Evolutionary conservation across 2,113 vertebrate species (phyloP).

Genomic region (Equus quagga): DNA sequence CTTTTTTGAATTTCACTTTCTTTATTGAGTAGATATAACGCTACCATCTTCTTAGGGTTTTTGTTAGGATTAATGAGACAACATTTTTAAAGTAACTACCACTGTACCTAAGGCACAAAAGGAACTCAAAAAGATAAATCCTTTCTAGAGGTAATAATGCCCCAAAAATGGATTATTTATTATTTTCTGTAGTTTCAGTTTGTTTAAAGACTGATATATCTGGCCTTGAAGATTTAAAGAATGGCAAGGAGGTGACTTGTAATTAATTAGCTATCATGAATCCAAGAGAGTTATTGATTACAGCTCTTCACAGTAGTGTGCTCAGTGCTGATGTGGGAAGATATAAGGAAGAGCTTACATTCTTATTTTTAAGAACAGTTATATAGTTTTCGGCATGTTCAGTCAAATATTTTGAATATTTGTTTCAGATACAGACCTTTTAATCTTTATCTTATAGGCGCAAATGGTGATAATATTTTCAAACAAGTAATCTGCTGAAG

Average conservation of each 20-base stretch:
- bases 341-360: neutral
- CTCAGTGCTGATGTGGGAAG: neutral
- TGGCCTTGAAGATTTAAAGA: neutral
- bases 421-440: neutral
- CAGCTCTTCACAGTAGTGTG: neutral
- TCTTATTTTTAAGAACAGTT: neutral
- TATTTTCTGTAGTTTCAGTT: slow-evolving; percentile 24
- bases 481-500: neutral
- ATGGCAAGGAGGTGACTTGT: neutral
- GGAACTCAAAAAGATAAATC: slow-evolving; percentile 28
- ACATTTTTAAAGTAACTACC: neutral
- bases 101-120: neutral
- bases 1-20: slow-evolving; percentile 5
- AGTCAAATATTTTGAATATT: neutral
- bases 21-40: neutral
- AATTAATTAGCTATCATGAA: slow-evolving; percentile 32
- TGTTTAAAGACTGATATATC: neutral
- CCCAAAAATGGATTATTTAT: neutral
- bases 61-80: slow-evolving; percentile 15
- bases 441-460: slow-evolving; percentile 18
- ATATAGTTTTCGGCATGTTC: neutral
- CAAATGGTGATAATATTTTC: slow-evolving; percentile 25
- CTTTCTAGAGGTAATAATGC: slow-evolving; percentile 19
- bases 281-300: neutral
- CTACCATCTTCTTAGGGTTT: neutral